Percentiles rank a stretch among this genome's conserved stretches.
phyloP scores from a whole-genome alignment of 2,797 vertebrate genomes.

The Eupleurogrammus muticus region DNA sequence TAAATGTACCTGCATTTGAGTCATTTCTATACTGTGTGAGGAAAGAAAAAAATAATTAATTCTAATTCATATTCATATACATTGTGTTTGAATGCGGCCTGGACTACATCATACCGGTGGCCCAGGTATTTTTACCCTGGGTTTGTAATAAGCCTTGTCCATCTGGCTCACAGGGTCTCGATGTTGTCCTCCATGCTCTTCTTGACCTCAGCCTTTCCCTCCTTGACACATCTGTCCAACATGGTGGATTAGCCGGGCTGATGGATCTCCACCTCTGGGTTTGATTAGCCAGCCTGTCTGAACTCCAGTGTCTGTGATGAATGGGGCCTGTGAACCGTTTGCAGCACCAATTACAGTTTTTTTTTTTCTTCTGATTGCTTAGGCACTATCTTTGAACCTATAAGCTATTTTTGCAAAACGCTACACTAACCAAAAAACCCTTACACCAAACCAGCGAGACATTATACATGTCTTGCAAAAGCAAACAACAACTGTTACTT shows the following conservation, averaged over 20 bases:
- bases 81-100: no score
- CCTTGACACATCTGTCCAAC: constrained; percentile 33
- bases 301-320: constrained; percentile 51
- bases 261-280: constrained; percentile 44
- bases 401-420: no score
- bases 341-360: constrained; percentile 51
- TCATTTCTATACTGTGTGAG: background rate
- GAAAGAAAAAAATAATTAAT: background rate
- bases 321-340: constrained; percentile 57
- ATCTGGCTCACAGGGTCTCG: constrained; percentile 9
- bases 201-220: constrained; percentile 18
- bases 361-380: no score
- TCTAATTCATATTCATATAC: constrained; percentile 11
- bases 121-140: constrained; percentile 12
- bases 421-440: no score
- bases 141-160: constrained; percentile 41
- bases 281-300: constrained; percentile 65
- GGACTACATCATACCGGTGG: background rate
- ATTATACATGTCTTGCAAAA: no score
- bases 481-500: no score
- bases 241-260: constrained; percentile 44
- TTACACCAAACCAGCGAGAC: no score
- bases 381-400: no score
- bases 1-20: constrained; percentile 1
- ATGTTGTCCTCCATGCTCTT: constrained; percentile 23